Base-by-base conservation (phyloP, 1,140 invertebrate species). In the Hirudo medicinalis region DNA sequence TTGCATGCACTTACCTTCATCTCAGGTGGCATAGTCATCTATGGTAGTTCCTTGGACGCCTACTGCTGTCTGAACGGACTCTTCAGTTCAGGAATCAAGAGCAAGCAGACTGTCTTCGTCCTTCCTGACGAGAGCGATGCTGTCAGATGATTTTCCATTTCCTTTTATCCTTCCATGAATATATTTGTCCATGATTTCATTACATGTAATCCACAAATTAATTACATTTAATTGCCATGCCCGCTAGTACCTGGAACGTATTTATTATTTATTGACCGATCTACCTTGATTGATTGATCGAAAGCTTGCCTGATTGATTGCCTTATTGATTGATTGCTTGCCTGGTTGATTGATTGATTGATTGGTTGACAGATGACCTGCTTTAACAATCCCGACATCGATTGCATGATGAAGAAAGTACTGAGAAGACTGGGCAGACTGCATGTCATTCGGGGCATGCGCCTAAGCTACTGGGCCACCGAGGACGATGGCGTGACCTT, bases 361-460 rank as follows among this genome's bases (percentile, higher is more conserved):
- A n/a, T n/a, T n/a, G n/a, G 40, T 6, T 60, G 76, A 43, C 66
- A 78, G 76, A 72, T 76, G 15, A 78, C 75, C 0, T 79, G 78
- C 73, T 79, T 82, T 70, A 81, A 82, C 73, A 77, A 82, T 73
- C 73, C 76, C 15, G 73, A 74, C 20, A 74, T 82, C 6, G 77
- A 78, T n/a, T 90, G 94, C 78, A 86, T 86, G 15, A 82, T 88
- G 40, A 92, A 92, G 78, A 90, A 90, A 77, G 87, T 87, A 5
- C 80, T 96, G 13, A 19, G 11, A 1, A 25, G 11, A 6, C 22
- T 63, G 78, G 89, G 69, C 54, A 78, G 78, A 25, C 77, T 82
- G n/a, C 71, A 76, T 40, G 55, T 80, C 36, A 73, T 79, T 73
- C 53, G 70, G 71, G 78, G 76, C 4, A 80, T 76, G 71, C 69